A percentile compares a stretch with the other conserved stretches of the same genome.
These are phyloP conservation scores for Ochropleura leucogaster DNA, from an alignment of 2,888 invertebrate genomes.

Conservation along the genomic window DNA sequence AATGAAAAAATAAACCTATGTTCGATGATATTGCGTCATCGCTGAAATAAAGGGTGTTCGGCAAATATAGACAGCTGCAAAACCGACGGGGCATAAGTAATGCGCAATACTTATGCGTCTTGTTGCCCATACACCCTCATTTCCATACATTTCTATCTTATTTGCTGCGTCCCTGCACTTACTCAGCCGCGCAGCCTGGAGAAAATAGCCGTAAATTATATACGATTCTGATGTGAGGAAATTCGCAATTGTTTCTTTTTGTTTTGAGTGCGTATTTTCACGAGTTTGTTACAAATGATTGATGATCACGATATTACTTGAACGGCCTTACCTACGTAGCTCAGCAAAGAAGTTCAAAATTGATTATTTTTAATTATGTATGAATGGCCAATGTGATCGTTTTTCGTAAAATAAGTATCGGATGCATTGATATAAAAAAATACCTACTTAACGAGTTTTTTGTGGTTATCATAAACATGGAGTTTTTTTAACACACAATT, in stretches of 20 bases:
- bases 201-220: conserved; percentile 62
- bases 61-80: conserved; percentile 53
- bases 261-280: background rate
- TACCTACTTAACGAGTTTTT: background rate
- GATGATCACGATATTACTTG: background rate
- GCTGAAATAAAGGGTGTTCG: conserved; percentile 35
- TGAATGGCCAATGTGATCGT: background rate
- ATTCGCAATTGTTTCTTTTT: conserved; percentile 34
- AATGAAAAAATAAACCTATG: conserved; percentile 10
- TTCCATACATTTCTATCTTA: conserved; percentile 65
- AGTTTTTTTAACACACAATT: background rate
- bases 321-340: background rate
- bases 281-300: conserved; percentile 1
- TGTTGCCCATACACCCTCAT: conserved; percentile 56
- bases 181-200: conserved; percentile 45
- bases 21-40: conserved; percentile 42
- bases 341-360: background rate
- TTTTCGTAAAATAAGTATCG: background rate
- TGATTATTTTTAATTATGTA: background rate
- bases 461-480: background rate
- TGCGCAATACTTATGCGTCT: conserved; percentile 57
- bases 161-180: conserved; percentile 65
- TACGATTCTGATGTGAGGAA: conserved; percentile 55
- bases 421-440: background rate
- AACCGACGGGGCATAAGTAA: conserved; percentile 55